Evolutionary conservation across 2,113 vertebrate species (phyloP).

Genomic region (Ciconia boyciana): DNA sequence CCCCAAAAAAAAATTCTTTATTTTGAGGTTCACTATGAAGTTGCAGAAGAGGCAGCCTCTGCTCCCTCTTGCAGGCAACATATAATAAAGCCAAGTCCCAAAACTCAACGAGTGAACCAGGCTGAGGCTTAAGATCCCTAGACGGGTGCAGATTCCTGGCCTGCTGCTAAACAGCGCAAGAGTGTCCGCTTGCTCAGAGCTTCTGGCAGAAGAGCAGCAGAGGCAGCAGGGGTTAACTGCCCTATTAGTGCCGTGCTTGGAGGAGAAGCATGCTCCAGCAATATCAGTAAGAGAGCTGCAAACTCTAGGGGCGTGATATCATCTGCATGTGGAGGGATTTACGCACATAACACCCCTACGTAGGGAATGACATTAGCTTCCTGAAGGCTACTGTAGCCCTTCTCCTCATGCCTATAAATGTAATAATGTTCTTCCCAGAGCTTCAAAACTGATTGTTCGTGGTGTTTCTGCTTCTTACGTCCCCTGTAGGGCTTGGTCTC

Average conservation of each 20-base stretch:
- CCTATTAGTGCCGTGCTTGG: not conserved
- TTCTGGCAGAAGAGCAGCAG: not conserved
- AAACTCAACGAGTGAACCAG: not conserved
- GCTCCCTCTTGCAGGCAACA: not conserved
- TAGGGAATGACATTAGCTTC: not conserved
- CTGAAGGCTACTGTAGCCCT: not conserved
- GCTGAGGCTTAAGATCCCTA: not conserved
- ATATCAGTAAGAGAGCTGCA: not conserved
- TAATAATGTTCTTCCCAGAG: not conserved
- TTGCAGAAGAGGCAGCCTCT: not conserved
- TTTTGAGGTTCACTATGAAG: not conserved
- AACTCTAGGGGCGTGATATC: not conserved
- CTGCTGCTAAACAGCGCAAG: not conserved
- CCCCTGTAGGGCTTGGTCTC: not conserved
- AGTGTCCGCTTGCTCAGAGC: not conserved
- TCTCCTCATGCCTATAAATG: not conserved
- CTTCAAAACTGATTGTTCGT: fast-evolving
- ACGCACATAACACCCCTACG: fast-evolving
- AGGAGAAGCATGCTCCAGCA: not conserved
- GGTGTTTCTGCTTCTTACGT: fast-evolving
- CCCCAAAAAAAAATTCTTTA: not conserved
- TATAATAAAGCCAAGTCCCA: fast-evolving
- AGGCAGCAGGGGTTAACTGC: not conserved
- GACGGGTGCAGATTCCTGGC: not conserved
- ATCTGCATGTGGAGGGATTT: not conserved